A percentile compares a stretch with the other conserved stretches of the same genome.
phyloP scores from a whole-genome alignment of 2,888 invertebrate genomes.

The Melipona bicolor region DNA sequence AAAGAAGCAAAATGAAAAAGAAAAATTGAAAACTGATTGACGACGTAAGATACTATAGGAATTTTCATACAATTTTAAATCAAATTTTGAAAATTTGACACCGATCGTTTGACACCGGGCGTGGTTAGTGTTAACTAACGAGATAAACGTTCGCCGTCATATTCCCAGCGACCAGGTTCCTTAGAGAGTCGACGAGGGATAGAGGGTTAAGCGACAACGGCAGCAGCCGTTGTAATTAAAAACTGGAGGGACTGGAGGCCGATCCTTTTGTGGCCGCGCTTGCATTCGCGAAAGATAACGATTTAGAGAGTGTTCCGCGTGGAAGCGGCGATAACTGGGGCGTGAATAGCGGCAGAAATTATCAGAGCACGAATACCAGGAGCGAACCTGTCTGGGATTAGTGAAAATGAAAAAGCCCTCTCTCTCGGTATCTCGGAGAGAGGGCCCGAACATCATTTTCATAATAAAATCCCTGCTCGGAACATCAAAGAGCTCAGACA shows the following conservation, averaged over 20 bases:
- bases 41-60: no score
- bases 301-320: conserved; percentile 36
- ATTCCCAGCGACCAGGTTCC: background rate
- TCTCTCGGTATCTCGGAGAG: background rate
- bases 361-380: conserved; percentile 55
- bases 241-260: conserved; percentile 11
- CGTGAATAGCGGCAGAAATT: conserved; percentile 45
- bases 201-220: background rate
- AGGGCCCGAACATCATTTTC: conserved; percentile 21
- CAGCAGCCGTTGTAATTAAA: conserved; percentile 31
- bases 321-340: conserved; percentile 41
- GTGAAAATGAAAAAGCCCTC: conserved; percentile 45
- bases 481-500: conserved; percentile 20
- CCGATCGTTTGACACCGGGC: no score
- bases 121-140: no score
- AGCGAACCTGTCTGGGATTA: conserved; percentile 46
- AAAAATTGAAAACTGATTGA: no score
- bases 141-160: background rate
- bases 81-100: no score
- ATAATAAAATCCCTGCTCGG: conserved; percentile 38
- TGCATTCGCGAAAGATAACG: conserved; percentile 43
- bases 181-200: background rate
- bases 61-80: no score
- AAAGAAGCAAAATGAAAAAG: no score
- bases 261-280: conserved; percentile 22